Conservation (phyloP, 2,113 vertebrate species). For the Ammodytes dubius region DNA sequence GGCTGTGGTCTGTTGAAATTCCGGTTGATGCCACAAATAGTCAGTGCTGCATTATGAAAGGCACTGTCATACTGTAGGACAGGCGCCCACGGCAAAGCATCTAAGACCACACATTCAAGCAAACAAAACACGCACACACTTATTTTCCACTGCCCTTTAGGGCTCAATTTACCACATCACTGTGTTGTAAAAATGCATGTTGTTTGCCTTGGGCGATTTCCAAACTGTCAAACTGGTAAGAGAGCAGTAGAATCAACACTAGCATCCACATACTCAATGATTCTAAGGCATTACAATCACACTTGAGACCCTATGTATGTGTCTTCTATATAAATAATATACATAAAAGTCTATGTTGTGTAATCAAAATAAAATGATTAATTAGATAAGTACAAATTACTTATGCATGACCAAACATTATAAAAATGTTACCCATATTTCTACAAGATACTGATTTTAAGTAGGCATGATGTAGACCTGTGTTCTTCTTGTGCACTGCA, state of each 20-base stretch:
- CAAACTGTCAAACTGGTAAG: constrained; percentile 43
- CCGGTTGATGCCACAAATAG: constrained; percentile 3
- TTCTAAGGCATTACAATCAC: constrained; percentile 19
- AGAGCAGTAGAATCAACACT: constrained; percentile 37
- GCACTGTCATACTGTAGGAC: constrained; percentile 25
- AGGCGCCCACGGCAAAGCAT: constrained; percentile 32
- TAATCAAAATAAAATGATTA: too few species aligned
- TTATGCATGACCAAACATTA: too few species aligned
- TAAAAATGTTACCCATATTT: too few species aligned
- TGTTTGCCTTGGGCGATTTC: constrained; percentile 47
- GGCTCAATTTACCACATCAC: constrained; percentile 60
- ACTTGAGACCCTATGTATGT: constrained; percentile 18
- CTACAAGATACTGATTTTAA: too few species aligned
- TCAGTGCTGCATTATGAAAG: constrained; percentile 45
- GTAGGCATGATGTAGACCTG: too few species aligned
- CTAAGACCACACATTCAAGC: constrained; percentile 30
- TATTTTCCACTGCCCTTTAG: constrained; percentile 54
- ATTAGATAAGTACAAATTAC: too few species aligned
- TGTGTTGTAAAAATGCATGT: constrained; percentile 50
- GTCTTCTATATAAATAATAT: background rate
- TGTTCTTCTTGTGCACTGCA: too few species aligned
- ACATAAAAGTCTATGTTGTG: background rate
- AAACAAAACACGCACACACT: constrained; percentile 47
- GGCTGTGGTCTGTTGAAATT: background rate
- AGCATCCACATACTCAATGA: constrained; percentile 34